Evolutionary conservation across 2,888 invertebrate genomes (phyloP).

Genomic region (Antheraea yamamai): DNA sequence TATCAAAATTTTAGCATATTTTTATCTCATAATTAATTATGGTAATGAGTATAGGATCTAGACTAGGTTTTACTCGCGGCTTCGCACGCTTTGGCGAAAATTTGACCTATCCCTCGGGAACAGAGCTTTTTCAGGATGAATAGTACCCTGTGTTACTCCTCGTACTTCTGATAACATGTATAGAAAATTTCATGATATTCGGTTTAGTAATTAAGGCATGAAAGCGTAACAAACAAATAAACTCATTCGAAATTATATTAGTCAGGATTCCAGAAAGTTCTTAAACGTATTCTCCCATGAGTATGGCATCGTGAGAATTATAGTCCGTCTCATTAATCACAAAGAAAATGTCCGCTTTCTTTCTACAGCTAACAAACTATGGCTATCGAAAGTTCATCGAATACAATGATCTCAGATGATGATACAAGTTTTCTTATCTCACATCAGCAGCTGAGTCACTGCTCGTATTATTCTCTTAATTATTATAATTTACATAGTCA

Average conservation of each 20-base stretch:
- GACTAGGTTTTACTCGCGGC: no score
- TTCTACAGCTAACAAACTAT: constrained; percentile 53
- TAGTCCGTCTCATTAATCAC: constrained; percentile 67
- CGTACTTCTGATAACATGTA: no score
- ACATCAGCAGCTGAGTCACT: constrained; percentile 71
- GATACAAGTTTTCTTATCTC: constrained; percentile 69
- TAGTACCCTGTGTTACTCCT: no score
- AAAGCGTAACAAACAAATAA: no score
- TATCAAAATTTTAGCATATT: no score
- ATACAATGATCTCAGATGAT: constrained; percentile 61
- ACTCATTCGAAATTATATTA: background rate
- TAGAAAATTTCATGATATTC: no score
- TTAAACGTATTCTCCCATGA: constrained; percentile 53
- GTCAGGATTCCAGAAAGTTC: constrained; percentile 42
- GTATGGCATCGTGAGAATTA: constrained; percentile 59
- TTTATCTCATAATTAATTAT: no score
- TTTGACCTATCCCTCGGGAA: no score
- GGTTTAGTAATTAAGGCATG: no score
- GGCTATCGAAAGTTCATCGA: constrained; percentile 69
- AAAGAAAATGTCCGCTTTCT: constrained; percentile 71
- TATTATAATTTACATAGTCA: constrained; percentile 73
- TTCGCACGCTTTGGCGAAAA: no score
- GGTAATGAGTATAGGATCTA: no score
- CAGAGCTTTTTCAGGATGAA: no score
- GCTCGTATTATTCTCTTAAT: constrained; percentile 71